phyloP scores from a whole-genome alignment of 23 tunicate species.

The Botrylloides violaceus region DNA sequence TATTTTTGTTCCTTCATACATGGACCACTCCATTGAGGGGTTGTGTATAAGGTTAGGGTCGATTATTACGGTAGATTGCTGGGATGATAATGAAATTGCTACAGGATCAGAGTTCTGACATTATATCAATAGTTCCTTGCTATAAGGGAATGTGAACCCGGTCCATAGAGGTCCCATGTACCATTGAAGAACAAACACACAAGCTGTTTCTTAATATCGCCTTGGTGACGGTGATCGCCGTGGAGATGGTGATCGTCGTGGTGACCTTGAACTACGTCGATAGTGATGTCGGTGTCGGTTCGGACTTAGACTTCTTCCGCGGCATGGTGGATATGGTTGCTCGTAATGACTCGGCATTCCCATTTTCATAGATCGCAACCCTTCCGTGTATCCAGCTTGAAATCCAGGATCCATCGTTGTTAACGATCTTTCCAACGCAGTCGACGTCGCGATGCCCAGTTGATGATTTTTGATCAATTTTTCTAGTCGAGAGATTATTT shows the following conservation, averaged over 20 bases:
- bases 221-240: constrained; percentile 14
- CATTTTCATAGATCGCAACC: neutral
- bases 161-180: no score
- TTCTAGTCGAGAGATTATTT: constrained; percentile 72
- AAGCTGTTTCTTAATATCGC: neutral
- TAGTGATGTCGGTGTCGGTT: constrained; percentile 33
- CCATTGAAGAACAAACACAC: no score
- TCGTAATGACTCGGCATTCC: constrained; percentile 21
- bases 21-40: no score
- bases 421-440: constrained; percentile 53
- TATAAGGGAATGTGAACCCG: no score
- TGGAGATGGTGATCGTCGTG: constrained; percentile 20
- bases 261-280: constrained; percentile 56
- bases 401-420: constrained; percentile 59
- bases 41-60: no score
- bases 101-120: no score
- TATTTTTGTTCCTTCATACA: no score
- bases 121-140: no score
- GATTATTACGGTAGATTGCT: no score
- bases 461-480: constrained; percentile 83
- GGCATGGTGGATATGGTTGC: constrained; percentile 23
- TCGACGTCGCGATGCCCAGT: constrained; percentile 58
- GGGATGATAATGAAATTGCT: no score
- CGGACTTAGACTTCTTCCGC: constrained; percentile 32
- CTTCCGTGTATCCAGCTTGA: constrained; percentile 40